phyloP scores from a whole-genome alignment of 2,888 invertebrate genomes.

The Camponotus fellah region DNA sequence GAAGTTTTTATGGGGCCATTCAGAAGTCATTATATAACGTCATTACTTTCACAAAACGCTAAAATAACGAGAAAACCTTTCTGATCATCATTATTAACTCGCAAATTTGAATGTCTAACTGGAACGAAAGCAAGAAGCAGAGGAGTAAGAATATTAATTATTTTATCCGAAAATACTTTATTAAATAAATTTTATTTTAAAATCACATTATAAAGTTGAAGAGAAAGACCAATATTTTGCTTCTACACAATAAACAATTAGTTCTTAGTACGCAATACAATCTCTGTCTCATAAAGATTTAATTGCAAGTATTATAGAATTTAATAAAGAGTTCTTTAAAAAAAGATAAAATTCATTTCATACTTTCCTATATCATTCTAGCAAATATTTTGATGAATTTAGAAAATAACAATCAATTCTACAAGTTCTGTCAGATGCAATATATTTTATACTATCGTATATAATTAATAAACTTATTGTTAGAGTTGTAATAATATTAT shows the following conservation, averaged over 20 bases:
- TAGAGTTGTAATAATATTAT: not conserved
- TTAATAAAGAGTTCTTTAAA: not conserved
- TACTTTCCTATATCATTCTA: not conserved
- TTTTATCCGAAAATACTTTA: not conserved
- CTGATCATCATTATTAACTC: not conserved
- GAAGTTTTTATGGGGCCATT: not conserved
- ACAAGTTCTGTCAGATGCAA: not conserved
- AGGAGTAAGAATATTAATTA: not conserved
- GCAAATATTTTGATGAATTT: slow-evolving; percentile 6
- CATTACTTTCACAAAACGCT: not conserved
- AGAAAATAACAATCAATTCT: not conserved
- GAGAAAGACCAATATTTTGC: not conserved
- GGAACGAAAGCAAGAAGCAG: not conserved
- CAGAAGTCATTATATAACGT: not conserved
- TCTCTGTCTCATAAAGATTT: not conserved
- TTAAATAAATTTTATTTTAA: not conserved
- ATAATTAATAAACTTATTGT: not conserved
- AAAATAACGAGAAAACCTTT: not conserved
- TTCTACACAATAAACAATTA: not conserved
- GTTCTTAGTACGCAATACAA: not conserved
- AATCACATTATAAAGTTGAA: not conserved
- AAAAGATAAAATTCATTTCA: not conserved
- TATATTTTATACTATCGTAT: not conserved
- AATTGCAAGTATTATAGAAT: not conserved
- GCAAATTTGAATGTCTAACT: not conserved